Evolutionary conservation across 2,113 vertebrate genomes (phyloP).

Genomic region (Percopsis transmontana): DNA sequence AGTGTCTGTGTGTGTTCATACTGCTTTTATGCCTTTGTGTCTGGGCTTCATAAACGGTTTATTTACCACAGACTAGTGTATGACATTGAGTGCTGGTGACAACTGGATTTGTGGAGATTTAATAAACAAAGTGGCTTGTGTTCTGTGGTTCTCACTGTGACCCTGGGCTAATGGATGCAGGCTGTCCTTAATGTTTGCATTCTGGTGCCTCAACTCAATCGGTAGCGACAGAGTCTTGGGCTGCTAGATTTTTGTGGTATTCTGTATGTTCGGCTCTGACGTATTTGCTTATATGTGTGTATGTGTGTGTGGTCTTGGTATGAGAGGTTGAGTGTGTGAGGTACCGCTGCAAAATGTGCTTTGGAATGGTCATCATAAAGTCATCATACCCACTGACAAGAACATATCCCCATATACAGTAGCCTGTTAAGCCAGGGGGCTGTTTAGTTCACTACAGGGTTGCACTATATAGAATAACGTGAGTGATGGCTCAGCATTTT

Average conservation of each 20-base stretch:
- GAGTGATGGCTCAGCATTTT: background rate
- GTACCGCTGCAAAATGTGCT: conserved; percentile 41
- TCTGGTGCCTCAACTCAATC: background rate
- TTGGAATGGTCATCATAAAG: background rate
- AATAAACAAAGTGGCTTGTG: background rate
- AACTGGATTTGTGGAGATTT: background rate
- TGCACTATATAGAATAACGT: background rate
- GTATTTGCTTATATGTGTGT: conserved; percentile 13
- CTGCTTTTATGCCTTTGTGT: background rate
- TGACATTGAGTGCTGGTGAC: background rate
- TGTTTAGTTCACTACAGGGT: too few relatives aligned
- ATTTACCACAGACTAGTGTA: background rate
- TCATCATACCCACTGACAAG: background rate
- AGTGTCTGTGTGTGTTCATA: background rate
- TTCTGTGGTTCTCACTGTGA: background rate
- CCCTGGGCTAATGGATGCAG: background rate
- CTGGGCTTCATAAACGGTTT: background rate
- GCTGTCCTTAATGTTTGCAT: background rate
- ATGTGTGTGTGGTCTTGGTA: conserved; percentile 37
- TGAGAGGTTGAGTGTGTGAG: conserved; percentile 45
- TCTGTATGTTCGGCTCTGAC: background rate
- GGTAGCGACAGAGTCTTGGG: background rate
- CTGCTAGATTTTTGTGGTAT: background rate
- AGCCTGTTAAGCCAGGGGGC: background rate
- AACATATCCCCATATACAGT: background rate